Evolutionary conservation across 2,797 vertebrate species (phyloP).

Genomic region (Notoglanidium macrostoma): DNA sequence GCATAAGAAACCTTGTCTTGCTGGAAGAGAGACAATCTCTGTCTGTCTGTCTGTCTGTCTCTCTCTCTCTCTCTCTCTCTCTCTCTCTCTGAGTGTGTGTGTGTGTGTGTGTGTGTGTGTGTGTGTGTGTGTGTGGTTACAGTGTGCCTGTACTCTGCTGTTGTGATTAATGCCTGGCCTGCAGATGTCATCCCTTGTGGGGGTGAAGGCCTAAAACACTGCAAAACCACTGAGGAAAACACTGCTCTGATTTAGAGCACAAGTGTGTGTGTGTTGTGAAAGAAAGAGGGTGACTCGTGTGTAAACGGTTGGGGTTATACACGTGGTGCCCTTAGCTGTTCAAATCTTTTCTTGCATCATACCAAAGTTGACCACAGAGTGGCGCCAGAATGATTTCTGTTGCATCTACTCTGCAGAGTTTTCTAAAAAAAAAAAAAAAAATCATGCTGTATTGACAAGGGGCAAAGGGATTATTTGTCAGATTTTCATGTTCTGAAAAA

Average conservation of each 20-base stretch:
- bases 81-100: background rate
- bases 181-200: conserved; percentile 54
- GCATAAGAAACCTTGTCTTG: background rate
- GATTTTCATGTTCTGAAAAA: background rate
- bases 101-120: conserved; percentile 17
- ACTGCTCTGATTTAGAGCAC: conserved; percentile 30
- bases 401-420: background rate
- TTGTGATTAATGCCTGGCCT: conserved; percentile 55
- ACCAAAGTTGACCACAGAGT: conserved; percentile 50
- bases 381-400: conserved; percentile 44
- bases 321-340: conserved; percentile 66
- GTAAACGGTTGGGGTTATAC: conserved; percentile 8
- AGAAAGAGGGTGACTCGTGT: background rate
- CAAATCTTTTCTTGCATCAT: background rate
- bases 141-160: conserved; percentile 26
- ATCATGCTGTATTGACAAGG: background rate
- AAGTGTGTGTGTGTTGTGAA: conserved; percentile 1
- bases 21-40: background rate
- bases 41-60: background rate
- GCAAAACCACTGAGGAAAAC: conserved; percentile 51
- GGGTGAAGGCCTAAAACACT: conserved; percentile 45
- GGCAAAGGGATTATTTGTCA: background rate
- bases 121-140: conserved; percentile 14
- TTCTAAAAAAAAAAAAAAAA: background rate
- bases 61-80: conserved; percentile 14